Conservation (phyloP, 2,888 invertebrate genomes). For the Epistrophella euchroma region DNA sequence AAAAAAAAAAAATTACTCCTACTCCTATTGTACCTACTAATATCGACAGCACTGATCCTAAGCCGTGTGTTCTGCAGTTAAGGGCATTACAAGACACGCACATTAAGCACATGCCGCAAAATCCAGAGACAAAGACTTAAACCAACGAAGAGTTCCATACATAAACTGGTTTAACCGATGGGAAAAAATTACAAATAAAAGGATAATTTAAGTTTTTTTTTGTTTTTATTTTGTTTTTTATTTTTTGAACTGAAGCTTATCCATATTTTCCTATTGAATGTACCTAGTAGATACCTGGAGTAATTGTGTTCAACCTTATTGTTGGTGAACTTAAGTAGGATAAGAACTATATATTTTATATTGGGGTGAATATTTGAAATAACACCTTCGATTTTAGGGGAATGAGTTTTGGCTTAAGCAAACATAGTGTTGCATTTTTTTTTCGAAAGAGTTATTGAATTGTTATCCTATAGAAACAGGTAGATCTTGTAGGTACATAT, state of each 20-base stretch:
- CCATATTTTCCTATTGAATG: conserved; percentile 39
- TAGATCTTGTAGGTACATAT: no score
- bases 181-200: conserved; percentile 31
- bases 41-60: conserved; percentile 1
- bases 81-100: conserved; percentile 55
- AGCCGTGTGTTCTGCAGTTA: conserved; percentile 8
- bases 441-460: no score
- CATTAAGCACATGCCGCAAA: conserved; percentile 27
- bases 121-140: conserved; percentile 14
- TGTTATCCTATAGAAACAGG: no score
- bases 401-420: neutral
- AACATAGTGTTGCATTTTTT: neutral
- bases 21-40: neutral
- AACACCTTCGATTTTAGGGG: neutral
- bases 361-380: neutral
- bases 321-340: neutral
- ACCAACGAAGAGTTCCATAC: conserved; percentile 7
- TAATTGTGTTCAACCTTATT: neutral
- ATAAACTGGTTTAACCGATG: conserved; percentile 43
- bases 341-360: neutral
- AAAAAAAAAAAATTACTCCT: no score
- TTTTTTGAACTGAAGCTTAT: conserved; percentile 24
- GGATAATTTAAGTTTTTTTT: conserved; percentile 25
- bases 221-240: neutral
- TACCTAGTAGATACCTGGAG: neutral